Evolutionary conservation across 2,888 invertebrate genomes (phyloP).

Genomic region (Mylabris sibirica): DNA sequence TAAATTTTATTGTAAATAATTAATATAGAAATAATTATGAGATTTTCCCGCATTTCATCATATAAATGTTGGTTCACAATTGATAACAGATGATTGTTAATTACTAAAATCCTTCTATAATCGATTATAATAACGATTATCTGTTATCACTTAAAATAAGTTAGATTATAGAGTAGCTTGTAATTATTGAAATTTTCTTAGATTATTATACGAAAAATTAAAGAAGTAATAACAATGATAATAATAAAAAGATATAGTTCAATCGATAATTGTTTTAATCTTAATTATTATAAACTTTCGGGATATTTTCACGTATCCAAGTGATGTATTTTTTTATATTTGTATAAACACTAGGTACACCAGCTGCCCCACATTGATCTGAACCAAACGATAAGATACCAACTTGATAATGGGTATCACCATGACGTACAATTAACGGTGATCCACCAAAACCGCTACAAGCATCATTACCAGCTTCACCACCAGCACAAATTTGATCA

Average conservation of each 20-base stretch:
- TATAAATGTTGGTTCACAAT: constrained; percentile 32
- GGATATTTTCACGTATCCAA: constrained; percentile 79
- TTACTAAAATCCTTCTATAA: not conserved
- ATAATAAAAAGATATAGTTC: not conserved
- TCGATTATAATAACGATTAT: not conserved
- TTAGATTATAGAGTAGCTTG: constrained; percentile 14
- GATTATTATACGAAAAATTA: constrained; percentile 29
- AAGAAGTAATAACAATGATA: constrained; percentile 9
- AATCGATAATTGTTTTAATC: not conserved
- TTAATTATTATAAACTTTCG: constrained; percentile 55
- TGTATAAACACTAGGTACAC: constrained; percentile 80
- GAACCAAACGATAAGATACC: constrained; percentile 84
- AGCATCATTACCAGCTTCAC: constrained; percentile 76
- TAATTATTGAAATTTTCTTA: constrained; percentile 27
- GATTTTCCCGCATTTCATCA: constrained; percentile 28
- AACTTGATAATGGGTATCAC: constrained; percentile 72
- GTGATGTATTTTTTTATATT: constrained; percentile 76
- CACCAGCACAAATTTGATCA: constrained; percentile 76
- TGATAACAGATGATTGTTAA: constrained; percentile 15
- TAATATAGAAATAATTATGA: constrained; percentile 1
- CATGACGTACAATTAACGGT: constrained; percentile 71
- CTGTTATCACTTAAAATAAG: not conserved
- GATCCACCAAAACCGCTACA: constrained; percentile 84
- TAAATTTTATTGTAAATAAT: constrained; percentile 30
- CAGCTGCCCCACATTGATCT: constrained; percentile 76